phyloP scores from a whole-genome alignment of 2,113 vertebrate species.

The Nibea albiflora region DNA sequence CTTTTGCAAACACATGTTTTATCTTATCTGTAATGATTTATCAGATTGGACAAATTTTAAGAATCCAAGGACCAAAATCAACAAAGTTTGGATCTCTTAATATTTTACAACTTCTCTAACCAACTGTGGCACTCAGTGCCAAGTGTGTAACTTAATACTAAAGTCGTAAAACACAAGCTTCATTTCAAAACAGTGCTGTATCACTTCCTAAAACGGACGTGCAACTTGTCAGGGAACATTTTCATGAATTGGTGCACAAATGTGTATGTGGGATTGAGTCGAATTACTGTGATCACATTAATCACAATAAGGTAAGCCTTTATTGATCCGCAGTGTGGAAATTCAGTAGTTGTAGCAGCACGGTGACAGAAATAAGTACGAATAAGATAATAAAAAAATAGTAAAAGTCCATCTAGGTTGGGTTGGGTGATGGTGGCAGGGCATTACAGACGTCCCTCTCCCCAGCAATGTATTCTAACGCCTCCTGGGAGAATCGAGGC shows the following conservation, averaged over 20 bases:
- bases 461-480: too few species aligned
- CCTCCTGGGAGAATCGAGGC: too few species aligned
- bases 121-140: neutral
- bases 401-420: too few species aligned
- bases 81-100: neutral
- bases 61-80: constrained; percentile 17
- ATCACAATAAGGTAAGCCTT: too few species aligned
- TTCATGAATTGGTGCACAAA: neutral
- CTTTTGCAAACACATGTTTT: constrained; percentile 4
- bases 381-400: too few species aligned
- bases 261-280: neutral
- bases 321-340: too few species aligned
- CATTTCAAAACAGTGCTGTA: neutral
- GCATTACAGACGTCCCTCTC: too few species aligned
- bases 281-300: too few species aligned
- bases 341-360: too few species aligned
- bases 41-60: neutral
- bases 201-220: constrained; percentile 11
- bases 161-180: neutral
- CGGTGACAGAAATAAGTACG: too few species aligned
- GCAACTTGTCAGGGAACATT: constrained; percentile 5
- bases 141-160: neutral
- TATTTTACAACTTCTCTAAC: neutral
- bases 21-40: neutral
- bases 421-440: too few species aligned